A percentile compares a stretch with the other conserved stretches of the same genome.
Conservation (phyloP, 2,113 vertebrate genomes). For the Rafetus swinhoei region DNA sequence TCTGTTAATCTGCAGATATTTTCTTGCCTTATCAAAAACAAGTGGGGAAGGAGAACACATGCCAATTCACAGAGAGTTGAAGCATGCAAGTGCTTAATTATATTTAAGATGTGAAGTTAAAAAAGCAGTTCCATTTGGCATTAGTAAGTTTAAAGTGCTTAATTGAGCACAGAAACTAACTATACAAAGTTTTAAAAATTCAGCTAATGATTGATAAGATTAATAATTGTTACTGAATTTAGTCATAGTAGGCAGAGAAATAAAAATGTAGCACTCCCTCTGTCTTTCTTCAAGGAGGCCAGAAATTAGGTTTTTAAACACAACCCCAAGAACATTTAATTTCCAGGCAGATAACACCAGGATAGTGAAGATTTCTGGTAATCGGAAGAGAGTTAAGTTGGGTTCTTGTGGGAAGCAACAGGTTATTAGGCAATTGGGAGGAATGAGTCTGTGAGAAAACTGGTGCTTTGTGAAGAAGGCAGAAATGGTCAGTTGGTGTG, state of each 20-base stretch:
- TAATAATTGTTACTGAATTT: conserved; percentile 22
- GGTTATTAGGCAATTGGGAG: not conserved
- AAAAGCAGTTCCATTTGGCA: not conserved
- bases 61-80: not conserved
- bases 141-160: not conserved
- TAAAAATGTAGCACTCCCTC: conserved; percentile 7
- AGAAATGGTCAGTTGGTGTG: not conserved
- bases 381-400: not conserved
- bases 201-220: not conserved
- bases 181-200: conserved; percentile 17
- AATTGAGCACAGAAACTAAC: not conserved
- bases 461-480: not conserved
- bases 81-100: not conserved
- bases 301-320: not conserved
- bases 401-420: not conserved
- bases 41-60: not conserved
- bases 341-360: not conserved
- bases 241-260: not conserved
- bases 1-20: not conserved
- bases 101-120: not conserved
- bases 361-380: not conserved
- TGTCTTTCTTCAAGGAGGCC: not conserved
- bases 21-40: not conserved
- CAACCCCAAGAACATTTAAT: not conserved
- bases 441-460: not conserved